These are phyloP conservation scores for Amblyraja radiata DNA, from an alignment of 2,797 vertebrate genomes.

Conservation along the genomic window DNA sequence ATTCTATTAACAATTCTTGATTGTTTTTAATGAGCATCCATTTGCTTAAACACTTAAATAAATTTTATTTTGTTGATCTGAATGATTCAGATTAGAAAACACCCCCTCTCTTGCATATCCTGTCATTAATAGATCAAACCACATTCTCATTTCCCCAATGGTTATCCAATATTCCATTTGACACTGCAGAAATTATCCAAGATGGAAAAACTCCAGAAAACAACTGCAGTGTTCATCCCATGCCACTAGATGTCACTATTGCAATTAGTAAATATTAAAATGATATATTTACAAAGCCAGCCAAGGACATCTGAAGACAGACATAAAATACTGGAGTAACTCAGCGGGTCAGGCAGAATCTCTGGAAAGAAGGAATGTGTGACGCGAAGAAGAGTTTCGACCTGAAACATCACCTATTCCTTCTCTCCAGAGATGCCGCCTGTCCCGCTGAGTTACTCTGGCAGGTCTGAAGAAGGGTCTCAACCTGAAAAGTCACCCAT, in stretches of 20 bases:
- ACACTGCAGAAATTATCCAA: not conserved
- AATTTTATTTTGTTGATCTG: not conserved
- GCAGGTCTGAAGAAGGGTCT: too few species aligned
- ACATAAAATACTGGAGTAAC: too few species aligned
- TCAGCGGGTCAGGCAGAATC: too few species aligned
- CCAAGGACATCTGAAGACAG: not conserved
- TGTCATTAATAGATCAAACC: not conserved
- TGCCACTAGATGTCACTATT: slow-evolving; percentile 23
- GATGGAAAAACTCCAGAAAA: not conserved
- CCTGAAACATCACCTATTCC: too few species aligned
- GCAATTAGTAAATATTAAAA: slow-evolving; percentile 9
- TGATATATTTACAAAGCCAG: slow-evolving; percentile 7
- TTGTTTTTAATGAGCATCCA: not conserved
- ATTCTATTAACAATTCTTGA: not conserved
- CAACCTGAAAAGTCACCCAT: too few species aligned
- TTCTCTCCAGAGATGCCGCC: too few species aligned
- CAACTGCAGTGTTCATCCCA: not conserved
- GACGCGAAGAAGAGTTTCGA: too few species aligned
- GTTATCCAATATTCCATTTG: not conserved
- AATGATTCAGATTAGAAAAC: not conserved
- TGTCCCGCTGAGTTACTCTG: too few species aligned
- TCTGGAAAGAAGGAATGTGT: too few species aligned
- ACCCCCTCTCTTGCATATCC: not conserved
- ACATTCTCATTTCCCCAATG: not conserved
- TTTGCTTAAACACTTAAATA: not conserved